These are phyloP conservation scores for Malacosoma neustria DNA, from an alignment of 2,888 invertebrate species.

Conservation along the genomic window DNA sequence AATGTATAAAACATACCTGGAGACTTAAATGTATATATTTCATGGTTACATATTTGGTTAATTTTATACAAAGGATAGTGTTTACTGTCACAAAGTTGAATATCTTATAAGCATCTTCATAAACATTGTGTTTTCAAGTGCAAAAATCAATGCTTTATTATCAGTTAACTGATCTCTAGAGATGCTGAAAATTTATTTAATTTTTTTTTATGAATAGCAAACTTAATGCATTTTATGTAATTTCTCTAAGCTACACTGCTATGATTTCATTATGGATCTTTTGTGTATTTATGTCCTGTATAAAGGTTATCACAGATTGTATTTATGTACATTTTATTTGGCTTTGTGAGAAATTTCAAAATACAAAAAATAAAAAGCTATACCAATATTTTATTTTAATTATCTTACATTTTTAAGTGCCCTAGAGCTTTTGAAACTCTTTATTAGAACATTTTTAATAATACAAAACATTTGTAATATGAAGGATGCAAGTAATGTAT, in stretches of 20 bases:
- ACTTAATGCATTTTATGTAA: slow-evolving; percentile 45
- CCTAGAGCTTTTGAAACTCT: no score
- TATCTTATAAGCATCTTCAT: slow-evolving; percentile 44
- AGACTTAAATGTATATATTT: slow-evolving; percentile 70
- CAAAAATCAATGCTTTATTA: slow-evolving; percentile 35
- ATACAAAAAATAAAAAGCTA: slow-evolving; percentile 72
- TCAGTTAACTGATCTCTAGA: slow-evolving; percentile 59
- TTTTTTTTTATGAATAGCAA: slow-evolving; percentile 40
- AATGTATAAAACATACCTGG: slow-evolving; percentile 57
- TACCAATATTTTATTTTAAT: slow-evolving; percentile 60
- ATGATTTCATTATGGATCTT: slow-evolving; percentile 58
- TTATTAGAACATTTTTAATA: no score
- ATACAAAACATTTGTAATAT: no score
- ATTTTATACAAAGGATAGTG: slow-evolving; percentile 68
- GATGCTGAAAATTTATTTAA: slow-evolving; percentile 44
- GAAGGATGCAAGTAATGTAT: no score
- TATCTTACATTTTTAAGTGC: background rate
- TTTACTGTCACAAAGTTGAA: slow-evolving; percentile 59
- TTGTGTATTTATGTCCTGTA: slow-evolving; percentile 67
- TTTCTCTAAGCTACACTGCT: slow-evolving; percentile 39
- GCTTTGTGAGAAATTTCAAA: slow-evolving; percentile 73
- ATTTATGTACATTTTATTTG: slow-evolving; percentile 74
- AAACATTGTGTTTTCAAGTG: slow-evolving; percentile 34
- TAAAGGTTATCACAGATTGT: slow-evolving; percentile 70
- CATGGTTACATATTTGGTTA: slow-evolving; percentile 68